Conservation (phyloP, 2,797 vertebrate species). For the Oophaga sylvatica region DNA sequence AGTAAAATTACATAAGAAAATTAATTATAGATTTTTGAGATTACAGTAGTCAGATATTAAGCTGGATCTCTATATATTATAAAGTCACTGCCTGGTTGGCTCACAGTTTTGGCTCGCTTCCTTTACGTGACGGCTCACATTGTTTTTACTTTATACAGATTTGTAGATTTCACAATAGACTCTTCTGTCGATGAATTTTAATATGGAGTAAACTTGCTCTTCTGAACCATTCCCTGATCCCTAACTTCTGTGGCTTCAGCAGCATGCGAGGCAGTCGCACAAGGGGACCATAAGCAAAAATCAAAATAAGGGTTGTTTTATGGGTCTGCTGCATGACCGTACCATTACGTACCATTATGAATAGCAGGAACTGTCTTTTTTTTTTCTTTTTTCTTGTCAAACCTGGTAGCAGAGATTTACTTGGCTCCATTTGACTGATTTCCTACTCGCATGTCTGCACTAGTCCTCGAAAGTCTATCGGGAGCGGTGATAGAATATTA, state of each 20-base stretch:
- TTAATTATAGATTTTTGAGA: background rate
- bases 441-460: too few relatives aligned
- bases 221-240: background rate
- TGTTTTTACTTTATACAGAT: background rate
- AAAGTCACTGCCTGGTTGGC: slow-evolving; percentile 18
- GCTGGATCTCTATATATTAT: slow-evolving; percentile 4
- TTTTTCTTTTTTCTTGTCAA: background rate
- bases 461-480: background rate
- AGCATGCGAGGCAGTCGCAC: background rate
- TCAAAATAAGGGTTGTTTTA: background rate
- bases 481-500: background rate
- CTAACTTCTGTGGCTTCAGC: background rate
- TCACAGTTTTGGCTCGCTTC: slow-evolving; percentile 1
- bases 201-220: background rate
- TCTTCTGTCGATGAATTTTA: slow-evolving; percentile 18
- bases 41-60: slow-evolving; percentile 19
- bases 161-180: slow-evolving; percentile 24
- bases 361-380: background rate
- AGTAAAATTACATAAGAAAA: background rate
- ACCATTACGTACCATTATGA: background rate
- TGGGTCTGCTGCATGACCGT: background rate
- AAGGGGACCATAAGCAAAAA: background rate
- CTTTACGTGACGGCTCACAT: slow-evolving; percentile 26
- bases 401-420: background rate
- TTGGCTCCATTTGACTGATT: background rate